A percentile compares a stretch with the other conserved stretches of the same genome.
These are phyloP conservation scores for Henicopernis longicauda DNA, from an alignment of 2,113 vertebrate species.

Conservation along the genomic window DNA sequence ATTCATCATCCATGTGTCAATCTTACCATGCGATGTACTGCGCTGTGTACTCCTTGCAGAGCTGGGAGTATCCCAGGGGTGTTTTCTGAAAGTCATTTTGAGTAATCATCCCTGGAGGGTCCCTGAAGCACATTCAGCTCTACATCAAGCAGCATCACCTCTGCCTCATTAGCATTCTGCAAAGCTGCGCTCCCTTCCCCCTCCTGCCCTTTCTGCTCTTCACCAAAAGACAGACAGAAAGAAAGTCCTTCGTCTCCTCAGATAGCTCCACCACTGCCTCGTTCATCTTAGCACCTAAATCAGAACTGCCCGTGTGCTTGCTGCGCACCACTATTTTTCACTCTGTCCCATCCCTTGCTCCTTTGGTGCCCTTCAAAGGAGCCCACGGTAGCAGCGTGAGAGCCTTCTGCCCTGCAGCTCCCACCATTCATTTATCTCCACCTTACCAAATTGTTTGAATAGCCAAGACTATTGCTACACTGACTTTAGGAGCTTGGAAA, in stretches of 20 bases:
- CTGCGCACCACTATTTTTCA: background rate
- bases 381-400: background rate
- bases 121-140: background rate
- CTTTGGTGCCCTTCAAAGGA: background rate
- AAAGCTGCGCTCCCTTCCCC: fast-evolving
- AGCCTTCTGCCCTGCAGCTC: background rate
- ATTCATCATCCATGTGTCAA: background rate
- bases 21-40: background rate
- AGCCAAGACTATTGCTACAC: background rate
- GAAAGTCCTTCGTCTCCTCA: background rate
- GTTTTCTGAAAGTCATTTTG: background rate
- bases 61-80: background rate
- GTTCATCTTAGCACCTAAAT: background rate
- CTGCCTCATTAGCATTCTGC: background rate
- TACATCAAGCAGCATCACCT: background rate
- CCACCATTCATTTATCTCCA: background rate
- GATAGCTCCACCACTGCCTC: background rate
- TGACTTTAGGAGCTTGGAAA: background rate
- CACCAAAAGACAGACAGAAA: fast-evolving
- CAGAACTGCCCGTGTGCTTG: background rate
- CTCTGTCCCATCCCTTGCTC: background rate
- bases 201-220: background rate
- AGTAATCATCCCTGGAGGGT: background rate
- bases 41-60: background rate
- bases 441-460: background rate